Base-by-base conservation (phyloP, 2,113 vertebrate genomes). In the Macrotus californicus region DNA sequence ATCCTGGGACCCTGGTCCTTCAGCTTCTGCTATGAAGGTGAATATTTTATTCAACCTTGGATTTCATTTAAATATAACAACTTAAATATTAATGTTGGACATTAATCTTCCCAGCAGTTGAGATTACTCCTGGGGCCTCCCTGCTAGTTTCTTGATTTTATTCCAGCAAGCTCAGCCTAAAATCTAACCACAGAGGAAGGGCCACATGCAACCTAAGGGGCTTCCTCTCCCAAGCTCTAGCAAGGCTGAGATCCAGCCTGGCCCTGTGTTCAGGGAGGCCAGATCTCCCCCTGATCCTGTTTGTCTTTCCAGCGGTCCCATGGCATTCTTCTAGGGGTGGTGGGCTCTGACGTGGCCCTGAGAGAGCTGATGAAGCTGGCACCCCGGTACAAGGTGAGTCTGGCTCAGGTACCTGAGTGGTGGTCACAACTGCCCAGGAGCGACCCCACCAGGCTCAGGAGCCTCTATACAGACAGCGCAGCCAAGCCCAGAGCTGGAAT, bases 241-340 rank as follows among this genome's bases (percentile, higher is more conserved):
- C 24, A 70, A 56, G 76, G 29, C 54, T 3, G 2, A 19, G 52
- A 61, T 72, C 64, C 9, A 22, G 12, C 43, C 52, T 34, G 10
- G 26, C 36, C 50, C 31, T 14, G 5, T 0, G 1, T 67, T 26
- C 8, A 5, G 39, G 52, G 67, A 39, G 69, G 4, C 36, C 6
- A 1, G 2, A 39, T n/a, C 46, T 52, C n/a, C 24, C 39, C 41
- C 79, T 83, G 14, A 77, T 26, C 39, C 34, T 4, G 6, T 22
- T 87, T 73, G 43, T 50, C 72, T 95, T 96, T 97, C 13, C 97
- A 99, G 99, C 86, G 99, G 81, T 99, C 99, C 91, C 99, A 99
- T 2, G 99, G 99, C 82, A 99, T 99, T 96, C 99, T 99, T 2
- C 98, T 99, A 89, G 99, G 99, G 9, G 99, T 99, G 75, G 99